phyloP scores from a whole-genome alignment of 2,113 vertebrate genomes.

The Coregonus clupeaformis region DNA sequence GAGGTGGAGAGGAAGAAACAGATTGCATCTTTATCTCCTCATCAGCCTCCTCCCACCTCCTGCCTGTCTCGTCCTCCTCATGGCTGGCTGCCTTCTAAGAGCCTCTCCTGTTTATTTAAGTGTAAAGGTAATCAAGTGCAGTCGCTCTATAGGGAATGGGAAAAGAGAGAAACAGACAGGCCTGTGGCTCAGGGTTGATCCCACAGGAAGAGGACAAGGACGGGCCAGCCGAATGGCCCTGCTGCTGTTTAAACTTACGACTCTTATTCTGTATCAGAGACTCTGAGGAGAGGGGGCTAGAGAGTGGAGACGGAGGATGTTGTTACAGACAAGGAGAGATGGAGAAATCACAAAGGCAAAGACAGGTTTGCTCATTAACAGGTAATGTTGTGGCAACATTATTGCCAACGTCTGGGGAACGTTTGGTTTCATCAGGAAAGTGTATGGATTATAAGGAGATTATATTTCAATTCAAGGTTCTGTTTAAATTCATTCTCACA shows the following conservation, averaged over 20 bases:
- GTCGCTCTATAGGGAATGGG: constrained; percentile 29
- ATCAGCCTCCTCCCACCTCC: constrained; percentile 40
- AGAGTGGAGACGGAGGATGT: not conserved
- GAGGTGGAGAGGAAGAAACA: constrained; percentile 36
- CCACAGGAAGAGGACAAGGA: constrained; percentile 60
- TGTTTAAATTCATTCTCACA: no score
- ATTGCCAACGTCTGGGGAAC: no score
- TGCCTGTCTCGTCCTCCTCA: constrained; percentile 48
- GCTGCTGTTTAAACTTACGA: constrained; percentile 5
- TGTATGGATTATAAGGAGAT: no score
- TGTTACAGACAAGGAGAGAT: not conserved
- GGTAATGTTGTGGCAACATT: no score
- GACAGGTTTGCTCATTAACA: not conserved
- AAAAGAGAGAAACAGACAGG: constrained; percentile 38
- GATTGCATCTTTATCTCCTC: constrained; percentile 53
- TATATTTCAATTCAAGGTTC: no score
- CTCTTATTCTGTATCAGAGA: constrained; percentile 22
- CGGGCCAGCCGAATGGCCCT: constrained; percentile 39
- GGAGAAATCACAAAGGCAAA: not conserved
- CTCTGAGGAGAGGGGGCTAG: not conserved
- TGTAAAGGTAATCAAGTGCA: constrained; percentile 67
- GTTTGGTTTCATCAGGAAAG: no score
- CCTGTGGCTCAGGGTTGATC: constrained; percentile 37
- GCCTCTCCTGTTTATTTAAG: constrained; percentile 66
- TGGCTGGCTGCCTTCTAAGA: constrained; percentile 56